A percentile compares a stretch with the other conserved stretches of the same genome.
phyloP scores from a whole-genome alignment of 2,113 vertebrate genomes.

The Natator depressus region DNA sequence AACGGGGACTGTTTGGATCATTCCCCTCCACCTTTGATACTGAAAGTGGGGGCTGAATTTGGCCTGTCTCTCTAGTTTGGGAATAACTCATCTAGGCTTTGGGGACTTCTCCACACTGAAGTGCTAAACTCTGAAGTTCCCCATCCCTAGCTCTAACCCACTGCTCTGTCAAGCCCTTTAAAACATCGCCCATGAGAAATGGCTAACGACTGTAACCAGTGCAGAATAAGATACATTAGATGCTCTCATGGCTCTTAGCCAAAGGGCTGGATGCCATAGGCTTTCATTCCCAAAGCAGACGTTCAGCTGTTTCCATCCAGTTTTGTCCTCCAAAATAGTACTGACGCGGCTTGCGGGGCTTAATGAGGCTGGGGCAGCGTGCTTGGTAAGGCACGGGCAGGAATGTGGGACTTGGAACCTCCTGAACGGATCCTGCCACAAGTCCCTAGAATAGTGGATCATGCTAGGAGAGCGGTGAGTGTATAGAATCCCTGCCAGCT shows the following conservation, averaged over 20 bases:
- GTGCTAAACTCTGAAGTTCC: neutral
- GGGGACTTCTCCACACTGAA: neutral
- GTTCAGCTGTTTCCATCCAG: neutral
- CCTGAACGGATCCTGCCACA: too few relatives aligned
- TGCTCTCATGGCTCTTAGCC: neutral
- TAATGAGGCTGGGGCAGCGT: neutral
- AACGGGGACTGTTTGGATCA: neutral
- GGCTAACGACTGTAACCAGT: neutral
- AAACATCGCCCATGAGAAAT: neutral
- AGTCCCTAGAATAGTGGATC: neutral
- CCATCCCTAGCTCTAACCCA: neutral
- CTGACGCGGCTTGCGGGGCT: neutral
- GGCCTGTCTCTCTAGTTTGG: neutral
- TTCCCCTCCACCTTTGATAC: neutral
- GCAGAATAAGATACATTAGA: neutral
- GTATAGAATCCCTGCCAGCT: rapidly evolving
- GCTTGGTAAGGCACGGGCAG: neutral
- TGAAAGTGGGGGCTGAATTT: neutral
- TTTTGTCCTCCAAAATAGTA: conserved; percentile 12
- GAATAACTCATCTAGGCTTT: neutral
- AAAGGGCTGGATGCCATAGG: neutral
- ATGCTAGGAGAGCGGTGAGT: rapidly evolving
- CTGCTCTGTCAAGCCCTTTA: neutral
- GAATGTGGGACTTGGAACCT: rapidly evolving
- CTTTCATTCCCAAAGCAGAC: neutral